Percentiles rank a stretch among this genome's conserved stretches.
phyloP scores from a whole-genome alignment of 2,888 invertebrate genomes.

The Trachelus stipa region DNA sequence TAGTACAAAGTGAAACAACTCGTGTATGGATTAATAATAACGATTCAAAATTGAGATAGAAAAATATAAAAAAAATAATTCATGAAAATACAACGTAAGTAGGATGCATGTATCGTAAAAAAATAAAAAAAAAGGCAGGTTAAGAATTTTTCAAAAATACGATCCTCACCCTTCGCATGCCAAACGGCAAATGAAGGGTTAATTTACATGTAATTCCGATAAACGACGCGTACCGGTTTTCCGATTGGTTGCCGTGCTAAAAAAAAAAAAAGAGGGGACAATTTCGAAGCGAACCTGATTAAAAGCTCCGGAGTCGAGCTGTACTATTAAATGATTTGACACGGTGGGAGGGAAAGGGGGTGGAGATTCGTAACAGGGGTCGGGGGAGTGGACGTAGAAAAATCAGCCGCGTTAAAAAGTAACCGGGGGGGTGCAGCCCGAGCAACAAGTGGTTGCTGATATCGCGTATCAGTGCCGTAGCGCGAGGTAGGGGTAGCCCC shows the following conservation, averaged over 20 bases:
- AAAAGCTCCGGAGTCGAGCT: not conserved
- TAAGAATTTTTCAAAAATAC: not conserved
- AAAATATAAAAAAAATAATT: not conserved
- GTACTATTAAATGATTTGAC: not conserved
- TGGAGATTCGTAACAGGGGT: not conserved
- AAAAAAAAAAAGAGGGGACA: not conserved
- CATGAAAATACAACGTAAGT: not conserved
- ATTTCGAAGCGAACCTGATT: not conserved
- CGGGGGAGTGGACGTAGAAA: conserved; percentile 20
- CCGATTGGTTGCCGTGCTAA: not conserved
- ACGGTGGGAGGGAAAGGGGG: not conserved
- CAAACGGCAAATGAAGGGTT: not conserved
- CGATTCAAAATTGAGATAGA: not conserved
- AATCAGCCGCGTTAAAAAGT: conserved; percentile 53
- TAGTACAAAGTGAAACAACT: not conserved
- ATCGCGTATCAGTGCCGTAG: conserved; percentile 57
- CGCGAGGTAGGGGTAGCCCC: conserved; percentile 47
- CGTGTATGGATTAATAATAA: not conserved
- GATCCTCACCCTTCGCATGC: not conserved
- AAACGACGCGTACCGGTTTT: not conserved
- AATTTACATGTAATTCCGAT: not conserved
- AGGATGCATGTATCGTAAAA: not conserved
- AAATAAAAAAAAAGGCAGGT: not conserved
- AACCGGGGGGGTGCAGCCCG: conserved; percentile 18
- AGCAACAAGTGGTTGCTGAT: conserved; percentile 62